A percentile compares a stretch with the other conserved stretches of the same genome.
Conservation (phyloP, 2,888 invertebrate species). For the Liopterus haemorrhoidalis region DNA sequence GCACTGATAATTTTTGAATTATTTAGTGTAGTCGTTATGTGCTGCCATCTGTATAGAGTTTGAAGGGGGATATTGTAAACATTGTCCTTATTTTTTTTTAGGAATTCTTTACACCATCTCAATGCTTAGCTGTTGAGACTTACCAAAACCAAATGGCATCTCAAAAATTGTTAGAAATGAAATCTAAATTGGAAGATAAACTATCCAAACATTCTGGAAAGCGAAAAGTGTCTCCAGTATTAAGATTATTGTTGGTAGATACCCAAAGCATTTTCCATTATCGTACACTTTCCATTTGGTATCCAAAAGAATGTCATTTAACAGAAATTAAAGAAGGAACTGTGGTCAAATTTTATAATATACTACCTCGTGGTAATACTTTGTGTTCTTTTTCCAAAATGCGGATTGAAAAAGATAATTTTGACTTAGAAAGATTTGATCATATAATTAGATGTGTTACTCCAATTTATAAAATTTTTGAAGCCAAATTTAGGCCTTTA, state of each 20-base stretch:
- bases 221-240: constrained; percentile 45
- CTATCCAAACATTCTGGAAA: constrained; percentile 26
- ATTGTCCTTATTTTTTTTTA: constrained; percentile 35
- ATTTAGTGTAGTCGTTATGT: too few species aligned
- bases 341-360: constrained; percentile 55
- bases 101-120: constrained; percentile 47
- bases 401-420: constrained; percentile 12
- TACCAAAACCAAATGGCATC: constrained; percentile 42
- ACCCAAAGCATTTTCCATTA: constrained; percentile 36
- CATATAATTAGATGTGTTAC: constrained; percentile 37
- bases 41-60: too few species aligned
- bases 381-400: constrained; percentile 8
- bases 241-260: constrained; percentile 47
- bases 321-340: constrained; percentile 57
- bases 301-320: constrained; percentile 56
- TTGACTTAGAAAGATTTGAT: constrained; percentile 22
- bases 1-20: too few species aligned
- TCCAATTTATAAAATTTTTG: constrained; percentile 47
- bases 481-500: constrained; percentile 42
- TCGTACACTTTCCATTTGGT: constrained; percentile 63
- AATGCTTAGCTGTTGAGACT: constrained; percentile 44
- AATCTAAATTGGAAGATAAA: constrained; percentile 30
- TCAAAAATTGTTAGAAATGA: constrained; percentile 37
- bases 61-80: too few species aligned
- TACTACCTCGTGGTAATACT: constrained; percentile 48